Percentiles rank a stretch among this genome's conserved stretches.
These are phyloP conservation scores for Leptopilina clavipes DNA, from an alignment of 1,140 invertebrate genomes.

Conservation along the genomic window DNA sequence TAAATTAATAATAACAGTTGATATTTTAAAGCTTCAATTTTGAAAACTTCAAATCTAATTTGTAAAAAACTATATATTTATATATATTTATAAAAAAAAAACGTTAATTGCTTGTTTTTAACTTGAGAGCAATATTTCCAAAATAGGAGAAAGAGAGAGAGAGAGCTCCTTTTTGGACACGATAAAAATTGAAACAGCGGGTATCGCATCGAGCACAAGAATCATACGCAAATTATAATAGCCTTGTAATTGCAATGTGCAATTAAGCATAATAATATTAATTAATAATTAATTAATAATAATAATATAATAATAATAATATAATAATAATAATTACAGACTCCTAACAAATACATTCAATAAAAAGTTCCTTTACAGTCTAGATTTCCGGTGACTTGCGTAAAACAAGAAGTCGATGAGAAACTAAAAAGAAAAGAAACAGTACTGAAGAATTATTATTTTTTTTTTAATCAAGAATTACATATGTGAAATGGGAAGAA, in stretches of 20 bases:
- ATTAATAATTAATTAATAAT: conserved; percentile 55
- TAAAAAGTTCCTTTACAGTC: conserved; percentile 65
- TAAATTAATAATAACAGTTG: neutral
- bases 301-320: conserved; percentile 64
- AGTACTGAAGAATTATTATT: neutral
- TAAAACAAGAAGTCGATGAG: conserved; percentile 53
- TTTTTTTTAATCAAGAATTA: conserved; percentile 18
- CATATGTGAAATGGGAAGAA: conserved; percentile 48
- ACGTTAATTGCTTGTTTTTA: neutral
- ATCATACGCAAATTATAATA: conserved; percentile 64
- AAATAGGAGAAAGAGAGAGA: neutral
- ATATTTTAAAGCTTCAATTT: neutral
- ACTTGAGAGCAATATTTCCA: conserved; percentile 22
- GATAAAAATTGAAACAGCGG: conserved; percentile 17
- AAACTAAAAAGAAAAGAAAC: conserved; percentile 45
- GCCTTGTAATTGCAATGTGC: conserved; percentile 41
- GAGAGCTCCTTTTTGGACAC: neutral
- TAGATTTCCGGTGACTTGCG: conserved; percentile 58
- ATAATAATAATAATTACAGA: conserved; percentile 61
- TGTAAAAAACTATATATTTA: neutral
- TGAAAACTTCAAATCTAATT: neutral
- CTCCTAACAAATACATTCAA: conserved; percentile 66
- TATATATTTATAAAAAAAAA: conserved; percentile 13
- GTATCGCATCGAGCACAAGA: conserved; percentile 30
- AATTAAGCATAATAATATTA: conserved; percentile 19